Evolutionary conservation across 1,140 invertebrate genomes (phyloP).

Genomic region (Papilio helenus): DNA sequence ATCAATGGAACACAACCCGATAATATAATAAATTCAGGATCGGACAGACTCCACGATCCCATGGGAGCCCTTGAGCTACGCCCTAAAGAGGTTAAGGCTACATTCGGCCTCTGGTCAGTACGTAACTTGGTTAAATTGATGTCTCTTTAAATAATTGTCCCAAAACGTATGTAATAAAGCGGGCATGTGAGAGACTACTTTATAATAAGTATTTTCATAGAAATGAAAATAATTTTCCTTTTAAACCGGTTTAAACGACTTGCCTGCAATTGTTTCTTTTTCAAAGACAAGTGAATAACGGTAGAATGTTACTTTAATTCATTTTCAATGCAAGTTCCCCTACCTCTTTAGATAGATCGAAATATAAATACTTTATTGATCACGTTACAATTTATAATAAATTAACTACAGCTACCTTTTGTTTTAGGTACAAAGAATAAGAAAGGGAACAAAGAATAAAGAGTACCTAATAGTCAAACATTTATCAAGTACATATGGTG

Average conservation of each 20-base stretch:
- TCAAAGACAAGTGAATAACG: not conserved
- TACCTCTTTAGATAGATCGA: no score
- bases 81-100: not conserved
- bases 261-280: not conserved
- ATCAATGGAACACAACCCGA: not conserved
- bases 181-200: not conserved
- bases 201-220: not conserved
- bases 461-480: not conserved
- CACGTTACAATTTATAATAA: no score
- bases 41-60: not conserved
- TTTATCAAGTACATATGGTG: not conserved
- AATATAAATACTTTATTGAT: no score
- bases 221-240: not conserved
- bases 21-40: constrained; percentile 4
- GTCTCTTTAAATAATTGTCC: not conserved
- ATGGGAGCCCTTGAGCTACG: not conserved
- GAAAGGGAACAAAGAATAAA: not conserved
- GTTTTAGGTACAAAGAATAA: not conserved
- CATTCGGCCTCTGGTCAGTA: not conserved
- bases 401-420: not conserved
- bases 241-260: no score
- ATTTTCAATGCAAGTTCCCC: no score
- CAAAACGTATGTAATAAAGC: not conserved
- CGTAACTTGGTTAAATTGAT: not conserved
- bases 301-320: no score